Conservation (phyloP, 2,113 vertebrate species). For the Desmodus rotundus region DNA sequence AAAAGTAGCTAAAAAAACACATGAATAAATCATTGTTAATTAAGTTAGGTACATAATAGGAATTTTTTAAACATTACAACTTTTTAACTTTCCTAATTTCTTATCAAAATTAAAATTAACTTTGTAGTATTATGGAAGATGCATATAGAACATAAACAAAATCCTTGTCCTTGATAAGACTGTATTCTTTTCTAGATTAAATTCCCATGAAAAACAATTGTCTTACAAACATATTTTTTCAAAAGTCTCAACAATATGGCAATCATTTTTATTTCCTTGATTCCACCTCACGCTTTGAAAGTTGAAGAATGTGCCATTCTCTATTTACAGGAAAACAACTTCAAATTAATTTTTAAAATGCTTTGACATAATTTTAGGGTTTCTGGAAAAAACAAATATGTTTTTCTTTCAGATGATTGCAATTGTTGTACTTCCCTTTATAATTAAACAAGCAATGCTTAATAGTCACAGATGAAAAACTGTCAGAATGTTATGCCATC, state of each 20-base stretch:
- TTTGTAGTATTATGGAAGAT: not conserved
- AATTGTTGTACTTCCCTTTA: conserved; percentile 29
- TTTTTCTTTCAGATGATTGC: conserved; percentile 43
- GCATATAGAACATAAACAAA: not conserved
- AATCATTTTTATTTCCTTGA: not conserved
- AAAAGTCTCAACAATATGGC: not conserved
- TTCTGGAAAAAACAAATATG: conserved; percentile 46
- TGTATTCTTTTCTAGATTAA: not conserved
- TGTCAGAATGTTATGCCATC: conserved; percentile 55
- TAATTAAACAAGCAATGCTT: conserved; percentile 60
- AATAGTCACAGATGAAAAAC: conserved; percentile 49
- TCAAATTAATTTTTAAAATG: conserved; percentile 41
- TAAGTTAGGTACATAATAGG: not conserved
- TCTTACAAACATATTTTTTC: not conserved
- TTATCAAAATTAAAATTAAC: not conserved
- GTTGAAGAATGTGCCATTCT: conserved; percentile 9
- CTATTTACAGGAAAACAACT: not conserved
- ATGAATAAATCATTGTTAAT: not conserved
- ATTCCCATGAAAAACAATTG: not conserved
- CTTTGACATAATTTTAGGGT: conserved; percentile 55
- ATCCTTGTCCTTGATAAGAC: not conserved
- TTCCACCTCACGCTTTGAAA: conserved; percentile 37
- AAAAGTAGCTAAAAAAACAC: not conserved
- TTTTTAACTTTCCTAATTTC: not conserved
- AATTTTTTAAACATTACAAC: not conserved